Conservation (phyloP, 2,888 invertebrate genomes). For the Himalopsyche anomala region DNA sequence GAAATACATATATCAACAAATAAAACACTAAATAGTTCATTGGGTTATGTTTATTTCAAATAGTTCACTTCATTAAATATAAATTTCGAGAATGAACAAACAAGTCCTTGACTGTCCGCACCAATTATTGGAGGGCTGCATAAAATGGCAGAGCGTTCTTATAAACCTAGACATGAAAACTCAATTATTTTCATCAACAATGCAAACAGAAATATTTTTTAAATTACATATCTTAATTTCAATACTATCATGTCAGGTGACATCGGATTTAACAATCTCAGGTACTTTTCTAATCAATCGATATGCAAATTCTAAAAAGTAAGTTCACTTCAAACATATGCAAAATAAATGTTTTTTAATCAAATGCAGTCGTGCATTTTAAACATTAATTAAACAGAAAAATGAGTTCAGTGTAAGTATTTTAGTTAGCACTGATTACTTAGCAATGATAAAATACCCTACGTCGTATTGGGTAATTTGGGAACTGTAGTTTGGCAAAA, state of each 20-base stretch:
- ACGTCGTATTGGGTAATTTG: too few relatives aligned
- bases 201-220: slow-evolving; percentile 1
- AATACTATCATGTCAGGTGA: slow-evolving; percentile 55
- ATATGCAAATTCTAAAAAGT: slow-evolving; percentile 62
- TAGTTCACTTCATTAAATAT: slow-evolving; percentile 45
- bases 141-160: slow-evolving; percentile 58
- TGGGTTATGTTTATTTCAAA: slow-evolving; percentile 55
- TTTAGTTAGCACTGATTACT: too few relatives aligned
- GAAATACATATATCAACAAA: not conserved
- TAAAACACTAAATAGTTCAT: slow-evolving; percentile 41
- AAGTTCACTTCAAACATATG: slow-evolving; percentile 3
- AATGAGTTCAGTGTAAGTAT: not conserved
- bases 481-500: too few relatives aligned
- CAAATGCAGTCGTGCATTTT: not conserved
- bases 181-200: slow-evolving; percentile 17
- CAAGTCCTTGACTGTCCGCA: slow-evolving; percentile 47
- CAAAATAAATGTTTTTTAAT: not conserved
- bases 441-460: too few relatives aligned
- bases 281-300: slow-evolving; percentile 63
- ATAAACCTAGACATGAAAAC: slow-evolving; percentile 37
- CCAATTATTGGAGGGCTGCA: slow-evolving; percentile 53
- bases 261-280: slow-evolving; percentile 59
- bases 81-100: slow-evolving; percentile 55
- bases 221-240: slow-evolving; percentile 46
- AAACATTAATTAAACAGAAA: not conserved